phyloP scores from a whole-genome alignment of 2,113 vertebrate genomes.

The Astur gentilis region DNA sequence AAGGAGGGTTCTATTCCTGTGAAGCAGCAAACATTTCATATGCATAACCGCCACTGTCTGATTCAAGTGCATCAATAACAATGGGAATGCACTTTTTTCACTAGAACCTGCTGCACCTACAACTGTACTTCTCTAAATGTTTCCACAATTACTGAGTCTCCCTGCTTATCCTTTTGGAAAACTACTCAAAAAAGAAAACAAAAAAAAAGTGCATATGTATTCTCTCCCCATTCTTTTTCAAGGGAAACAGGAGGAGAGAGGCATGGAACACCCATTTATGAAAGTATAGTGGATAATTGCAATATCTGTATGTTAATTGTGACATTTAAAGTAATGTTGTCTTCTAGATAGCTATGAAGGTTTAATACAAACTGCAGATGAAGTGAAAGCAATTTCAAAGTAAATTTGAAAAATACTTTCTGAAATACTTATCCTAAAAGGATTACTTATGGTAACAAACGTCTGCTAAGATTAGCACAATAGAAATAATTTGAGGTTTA shows the following conservation, averaged over 20 bases:
- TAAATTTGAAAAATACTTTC: background rate
- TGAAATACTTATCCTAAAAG: background rate
- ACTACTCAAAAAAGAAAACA: background rate
- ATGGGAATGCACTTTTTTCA: background rate
- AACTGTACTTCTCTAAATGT: background rate
- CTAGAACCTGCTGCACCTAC: background rate
- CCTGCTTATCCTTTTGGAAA: background rate
- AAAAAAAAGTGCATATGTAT: background rate
- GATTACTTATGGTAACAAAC: background rate
- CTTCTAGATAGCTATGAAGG: background rate
- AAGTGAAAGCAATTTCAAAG: background rate
- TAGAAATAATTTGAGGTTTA: background rate
- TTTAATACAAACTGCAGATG: background rate
- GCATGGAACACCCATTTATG: background rate
- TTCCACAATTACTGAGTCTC: background rate
- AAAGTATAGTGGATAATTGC: background rate
- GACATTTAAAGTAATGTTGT: background rate
- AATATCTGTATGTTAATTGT: background rate
- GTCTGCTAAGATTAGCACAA: background rate
- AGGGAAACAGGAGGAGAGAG: background rate
- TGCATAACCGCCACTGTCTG: background rate
- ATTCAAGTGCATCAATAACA: background rate
- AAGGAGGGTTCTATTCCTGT: background rate
- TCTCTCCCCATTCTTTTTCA: background rate
- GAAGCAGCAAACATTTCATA: background rate